phyloP scores from a whole-genome alignment of 2,113 vertebrate species.

The Silurus meridionalis region DNA sequence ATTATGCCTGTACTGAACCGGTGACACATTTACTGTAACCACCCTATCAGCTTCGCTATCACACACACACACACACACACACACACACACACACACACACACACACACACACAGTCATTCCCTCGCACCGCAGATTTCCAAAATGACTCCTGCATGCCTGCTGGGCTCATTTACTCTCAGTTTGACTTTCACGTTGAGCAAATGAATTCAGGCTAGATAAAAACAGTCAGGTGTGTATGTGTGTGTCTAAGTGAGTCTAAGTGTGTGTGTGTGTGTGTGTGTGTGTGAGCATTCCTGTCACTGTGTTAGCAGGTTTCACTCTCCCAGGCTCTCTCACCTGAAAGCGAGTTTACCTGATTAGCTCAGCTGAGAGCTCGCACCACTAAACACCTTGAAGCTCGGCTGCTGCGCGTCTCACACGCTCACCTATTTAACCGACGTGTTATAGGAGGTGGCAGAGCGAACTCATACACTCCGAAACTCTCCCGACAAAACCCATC shows the following conservation, averaged over 20 bases:
- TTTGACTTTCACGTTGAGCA: conserved; percentile 36
- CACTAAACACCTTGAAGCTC: conserved; percentile 69
- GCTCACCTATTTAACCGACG: conserved; percentile 10
- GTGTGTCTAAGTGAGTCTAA: not conserved
- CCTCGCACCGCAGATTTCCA: not conserved
- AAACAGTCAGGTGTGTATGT: conserved; percentile 20
- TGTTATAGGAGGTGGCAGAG: conserved; percentile 49
- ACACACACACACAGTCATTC: conserved; percentile 24
- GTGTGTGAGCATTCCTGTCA: conserved; percentile 20
- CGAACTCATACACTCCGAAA: conserved; percentile 2
- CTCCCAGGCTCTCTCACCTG: conserved; percentile 68
- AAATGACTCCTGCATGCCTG: conserved; percentile 10
- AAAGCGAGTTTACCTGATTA: conserved; percentile 80
- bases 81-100: conserved; percentile 19
- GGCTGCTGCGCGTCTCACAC: conserved; percentile 11
- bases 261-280: not conserved
- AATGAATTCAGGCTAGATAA: conserved; percentile 31
- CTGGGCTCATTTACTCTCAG: conserved; percentile 25
- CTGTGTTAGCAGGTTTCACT: conserved; percentile 38
- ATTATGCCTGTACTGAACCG: conserved; percentile 15
- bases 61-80: conserved; percentile 3
- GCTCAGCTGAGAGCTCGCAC: conserved; percentile 82
- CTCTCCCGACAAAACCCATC: conserved; percentile 13
- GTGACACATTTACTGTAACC: conserved; percentile 17
- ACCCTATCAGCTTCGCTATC: conserved; percentile 9